Conservation (phyloP, 92 coral and sea anemone species). For the Ricordea florida region DNA sequence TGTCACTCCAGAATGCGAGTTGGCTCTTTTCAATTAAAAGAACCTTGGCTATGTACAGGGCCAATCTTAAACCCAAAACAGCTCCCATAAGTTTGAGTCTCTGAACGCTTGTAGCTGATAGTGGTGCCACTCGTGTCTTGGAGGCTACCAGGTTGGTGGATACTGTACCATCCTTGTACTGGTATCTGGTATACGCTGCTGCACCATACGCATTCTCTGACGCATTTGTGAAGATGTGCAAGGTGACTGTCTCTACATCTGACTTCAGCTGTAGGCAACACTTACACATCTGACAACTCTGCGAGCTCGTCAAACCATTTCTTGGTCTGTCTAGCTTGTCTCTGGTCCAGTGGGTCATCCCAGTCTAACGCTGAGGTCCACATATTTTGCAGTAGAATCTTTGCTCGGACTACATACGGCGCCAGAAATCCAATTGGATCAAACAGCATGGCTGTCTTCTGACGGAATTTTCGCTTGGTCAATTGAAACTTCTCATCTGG, state of each 20-base stretch:
- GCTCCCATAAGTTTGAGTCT: too few relatives aligned
- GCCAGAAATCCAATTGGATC: not conserved
- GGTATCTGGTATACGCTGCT: conserved; percentile 26
- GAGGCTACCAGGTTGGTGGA: conserved; percentile 20
- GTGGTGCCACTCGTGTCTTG: conserved; percentile 50
- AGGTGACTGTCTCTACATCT: too few relatives aligned
- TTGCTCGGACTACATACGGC: not conserved
- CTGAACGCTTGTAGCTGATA: too few relatives aligned
- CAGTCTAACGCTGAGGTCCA: conserved; percentile 67
- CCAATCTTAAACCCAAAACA: too few relatives aligned
- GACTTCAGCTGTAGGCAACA: too few relatives aligned
- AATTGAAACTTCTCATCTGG: conserved; percentile 9
- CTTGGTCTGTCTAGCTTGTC: not conserved
- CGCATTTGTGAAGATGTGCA: conserved; percentile 42
- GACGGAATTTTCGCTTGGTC: conserved; percentile 44
- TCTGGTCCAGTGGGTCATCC: conserved; percentile 45
- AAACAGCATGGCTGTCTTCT: not conserved
- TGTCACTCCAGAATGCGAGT: too few relatives aligned
- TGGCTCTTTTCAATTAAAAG: too few relatives aligned
- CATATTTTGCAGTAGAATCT: not conserved
- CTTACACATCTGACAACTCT: not conserved
- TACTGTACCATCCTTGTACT: conserved; percentile 36
- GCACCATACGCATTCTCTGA: conserved; percentile 56
- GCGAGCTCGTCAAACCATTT: conserved; percentile 38
- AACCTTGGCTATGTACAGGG: too few relatives aligned